Percentiles rank a stretch among this genome's conserved stretches.
These are phyloP conservation scores for Drosophila sulfurigaster DNA, from an alignment of 1,140 invertebrate genomes.

Conservation along the genomic window DNA sequence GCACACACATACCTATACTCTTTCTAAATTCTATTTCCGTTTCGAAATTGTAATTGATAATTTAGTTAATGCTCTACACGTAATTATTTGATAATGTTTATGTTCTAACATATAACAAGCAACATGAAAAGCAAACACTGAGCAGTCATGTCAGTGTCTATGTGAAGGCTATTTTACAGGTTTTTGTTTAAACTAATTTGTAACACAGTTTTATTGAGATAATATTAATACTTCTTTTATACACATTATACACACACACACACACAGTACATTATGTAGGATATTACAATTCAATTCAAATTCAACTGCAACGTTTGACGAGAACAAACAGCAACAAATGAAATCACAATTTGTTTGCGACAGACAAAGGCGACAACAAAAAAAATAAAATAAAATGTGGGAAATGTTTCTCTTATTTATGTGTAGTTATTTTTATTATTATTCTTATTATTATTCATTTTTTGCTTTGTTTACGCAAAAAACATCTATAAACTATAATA, in stretches of 20 bases:
- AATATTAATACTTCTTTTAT: conserved; percentile 37
- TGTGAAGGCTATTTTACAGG: conserved; percentile 84
- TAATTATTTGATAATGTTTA: conserved; percentile 57
- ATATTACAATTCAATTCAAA: conserved; percentile 37
- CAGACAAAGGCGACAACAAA: conserved; percentile 26
- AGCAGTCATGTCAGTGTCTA: conserved; percentile 64
- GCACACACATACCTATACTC: not conserved
- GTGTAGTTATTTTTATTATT: conserved; percentile 64
- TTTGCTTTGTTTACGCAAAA: conserved; percentile 68
- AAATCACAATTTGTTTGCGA: conserved; percentile 39
- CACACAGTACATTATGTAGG: conserved; percentile 21
- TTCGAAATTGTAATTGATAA: conserved; percentile 58
- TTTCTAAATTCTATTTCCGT: conserved; percentile 42
- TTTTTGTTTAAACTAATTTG: conserved; percentile 80
- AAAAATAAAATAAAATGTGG: conserved; percentile 1
- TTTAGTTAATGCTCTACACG: conserved; percentile 60
- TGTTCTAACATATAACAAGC: conserved; percentile 43
- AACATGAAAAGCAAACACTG: conserved; percentile 56
- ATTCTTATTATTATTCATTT: conserved; percentile 56
- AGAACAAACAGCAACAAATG: conserved; percentile 17
- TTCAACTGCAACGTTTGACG: not conserved
- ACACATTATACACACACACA: conserved; percentile 27
- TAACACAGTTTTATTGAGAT: conserved; percentile 63
- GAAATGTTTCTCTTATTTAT: conserved; percentile 59
- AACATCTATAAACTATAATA: conserved; percentile 48